These are phyloP conservation scores for Parnassius mnemosyne DNA, from an alignment of 2,888 invertebrate genomes.

Conservation along the genomic window DNA sequence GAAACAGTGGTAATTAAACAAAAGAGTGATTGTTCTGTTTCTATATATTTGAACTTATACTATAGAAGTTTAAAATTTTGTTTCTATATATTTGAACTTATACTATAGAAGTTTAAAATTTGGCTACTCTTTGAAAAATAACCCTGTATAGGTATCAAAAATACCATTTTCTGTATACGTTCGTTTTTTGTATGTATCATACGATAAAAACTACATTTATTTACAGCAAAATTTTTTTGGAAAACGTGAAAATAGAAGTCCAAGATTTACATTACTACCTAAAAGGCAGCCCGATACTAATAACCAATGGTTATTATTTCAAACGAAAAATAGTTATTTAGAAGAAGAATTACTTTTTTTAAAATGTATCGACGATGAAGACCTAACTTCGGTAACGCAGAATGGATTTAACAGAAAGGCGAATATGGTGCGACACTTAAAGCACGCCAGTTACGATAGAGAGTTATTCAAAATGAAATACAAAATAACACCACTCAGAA, in stretches of 20 bases:
- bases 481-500: constrained; percentile 2
- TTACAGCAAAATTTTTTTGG: constrained; percentile 13
- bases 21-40: too few relatives aligned
- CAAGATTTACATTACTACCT: constrained; percentile 6
- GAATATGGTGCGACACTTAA: constrained; percentile 12
- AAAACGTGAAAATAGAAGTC: not conserved
- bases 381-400: not conserved
- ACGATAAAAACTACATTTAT: not conserved
- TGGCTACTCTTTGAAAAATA: too few relatives aligned
- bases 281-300: not conserved
- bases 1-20: too few relatives aligned
- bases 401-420: constrained; percentile 12
- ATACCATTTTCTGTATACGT: too few relatives aligned
- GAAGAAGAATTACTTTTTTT: constrained; percentile 4
- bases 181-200: too few relatives aligned
- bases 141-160: too few relatives aligned
- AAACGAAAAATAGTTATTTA: constrained; percentile 4
- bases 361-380: not conserved
- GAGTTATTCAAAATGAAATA: constrained; percentile 2
- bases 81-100: too few relatives aligned
- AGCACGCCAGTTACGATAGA: constrained; percentile 2
- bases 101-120: too few relatives aligned
- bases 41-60: too few relatives aligned
- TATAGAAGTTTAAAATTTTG: too few relatives aligned
- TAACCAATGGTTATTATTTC: constrained; percentile 1